Evolutionary conservation across 2,888 invertebrate species (phyloP), one percentile per base, ranked within the genome.

Genomic region (Xanthorhoe spadicearia): DNA sequence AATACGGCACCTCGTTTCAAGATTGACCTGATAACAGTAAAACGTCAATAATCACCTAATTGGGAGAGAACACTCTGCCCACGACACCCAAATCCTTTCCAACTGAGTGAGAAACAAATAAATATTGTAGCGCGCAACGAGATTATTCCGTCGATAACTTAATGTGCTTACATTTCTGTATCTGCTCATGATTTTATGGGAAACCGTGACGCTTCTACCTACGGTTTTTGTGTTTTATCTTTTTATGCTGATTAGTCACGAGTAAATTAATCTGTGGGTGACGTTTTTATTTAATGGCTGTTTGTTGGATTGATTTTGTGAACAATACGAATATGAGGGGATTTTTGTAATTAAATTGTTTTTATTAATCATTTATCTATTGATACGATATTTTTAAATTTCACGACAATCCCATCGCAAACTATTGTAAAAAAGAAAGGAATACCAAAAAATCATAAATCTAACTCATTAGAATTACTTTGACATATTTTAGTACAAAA

Each of bases 41-140:
- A 93, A 90, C 89, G 92, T 92, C 93, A 90, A 93, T 93, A 92
- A 92, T 88, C 92, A 92, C 91, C 93, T 93, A 93, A 93, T 92
- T 93, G 93, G 93, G 86, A 88, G 87, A 87, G 88, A 88, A 88
- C 88, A 87, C 86, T 89, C 87, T 81, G 83, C 84, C 84, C 85
- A 85, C 89, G 86, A 84, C 87, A 83, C 81, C 80, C 81, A 80
- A 81, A 77, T 75, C 79, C 83, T 81, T 81, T 81, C 82, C 52
- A 60, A 63, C 59, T 52, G 83, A 87, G 83, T 86, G 87, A 90
- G 90, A 90, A 89, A 93, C 92, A 90, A 92, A 93, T 93, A 92
- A 93, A 93, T 92, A 93, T 92, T 90, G 92, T 89, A 88, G 86
- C 91, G 86, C 86, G 83, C 84, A 81, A 85, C 85, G 84, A 89